Conservation (phyloP, 2,888 invertebrate species). For the Pterostichus madidus region DNA sequence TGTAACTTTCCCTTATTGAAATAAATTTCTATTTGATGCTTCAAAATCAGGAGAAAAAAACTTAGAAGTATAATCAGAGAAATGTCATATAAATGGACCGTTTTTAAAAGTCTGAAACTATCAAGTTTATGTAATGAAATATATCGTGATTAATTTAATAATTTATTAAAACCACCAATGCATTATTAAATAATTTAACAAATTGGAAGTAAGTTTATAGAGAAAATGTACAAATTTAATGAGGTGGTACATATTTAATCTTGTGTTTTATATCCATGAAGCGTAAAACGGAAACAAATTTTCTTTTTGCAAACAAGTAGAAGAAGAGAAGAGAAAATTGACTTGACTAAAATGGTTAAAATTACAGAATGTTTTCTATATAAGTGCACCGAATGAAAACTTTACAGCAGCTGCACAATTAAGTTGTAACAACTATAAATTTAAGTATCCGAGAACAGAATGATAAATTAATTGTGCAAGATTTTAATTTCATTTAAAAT, state of each 20-base stretch:
- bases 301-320: not conserved
- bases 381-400: constrained; percentile 5
- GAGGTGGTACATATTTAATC: not conserved
- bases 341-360: not conserved
- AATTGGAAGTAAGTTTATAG: no score
- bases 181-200: no score
- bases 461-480: not conserved
- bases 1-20: no score
- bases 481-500: constrained; percentile 9
- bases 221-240: no score
- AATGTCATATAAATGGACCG: no score
- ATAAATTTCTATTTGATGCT: no score
- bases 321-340: not conserved
- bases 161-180: no score
- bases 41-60: no score
- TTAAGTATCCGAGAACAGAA: not conserved
- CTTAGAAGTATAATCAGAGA: no score
- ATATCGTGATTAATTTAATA: no score
- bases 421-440: not conserved
- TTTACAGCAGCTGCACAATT: not conserved
- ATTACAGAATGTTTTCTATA: not conserved
- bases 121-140: no score
- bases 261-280: not conserved
- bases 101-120: no score
- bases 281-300: not conserved